Base-by-base conservation (phyloP, 1,140 invertebrate genomes). In the Trissolcus basalis region DNA sequence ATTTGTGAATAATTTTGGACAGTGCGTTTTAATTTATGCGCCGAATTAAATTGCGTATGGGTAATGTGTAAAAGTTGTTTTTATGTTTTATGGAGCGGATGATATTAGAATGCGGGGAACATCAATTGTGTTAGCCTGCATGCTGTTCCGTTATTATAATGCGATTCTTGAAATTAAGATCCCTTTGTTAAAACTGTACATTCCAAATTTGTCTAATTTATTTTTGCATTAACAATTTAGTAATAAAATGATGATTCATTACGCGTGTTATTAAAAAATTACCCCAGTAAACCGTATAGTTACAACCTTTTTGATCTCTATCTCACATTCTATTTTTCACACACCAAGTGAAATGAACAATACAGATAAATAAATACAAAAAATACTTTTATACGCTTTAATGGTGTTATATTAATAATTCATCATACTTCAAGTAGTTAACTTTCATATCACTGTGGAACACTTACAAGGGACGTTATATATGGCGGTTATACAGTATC, bases 1-100 rank as follows among this genome's bases (percentile, higher is more conserved):
- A 65, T 70, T 76, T 70, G 54, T 55, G 65, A 76, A 76, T 76
- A 70, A 76, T 70, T 69, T 65, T 13, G 49, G 55, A 53, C 55
- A 32, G 44, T 48, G 65, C 33, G 19, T 60, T 69, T 41, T 69
- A 65, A 76, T 76, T 65, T 76, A 76, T 76, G 55, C 27, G 33
- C 44, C 41, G 35, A 35, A 65, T 70, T 68, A 58, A 63, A 68
- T 75, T 68, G 53, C 59, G 58, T 67, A 63, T 68, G 45, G 56
- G 41, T 67, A 67, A 56, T 61, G 70, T 61, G 27, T 65, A 60
- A 59, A 59, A 72, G 60, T 53, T 72, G 59, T 64, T 59, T 58
- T 64, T 58, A 59, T 36, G 48, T 61, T 72, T 72, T 56, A 71
- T 63, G 51, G 19, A 56, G 51, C 19, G 45, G 32, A 51, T 63